Percentiles rank a stretch among this genome's conserved stretches.
Evolutionary conservation across 2,797 vertebrate species (phyloP).

Genomic region (Phoebastria nigripes): DNA sequence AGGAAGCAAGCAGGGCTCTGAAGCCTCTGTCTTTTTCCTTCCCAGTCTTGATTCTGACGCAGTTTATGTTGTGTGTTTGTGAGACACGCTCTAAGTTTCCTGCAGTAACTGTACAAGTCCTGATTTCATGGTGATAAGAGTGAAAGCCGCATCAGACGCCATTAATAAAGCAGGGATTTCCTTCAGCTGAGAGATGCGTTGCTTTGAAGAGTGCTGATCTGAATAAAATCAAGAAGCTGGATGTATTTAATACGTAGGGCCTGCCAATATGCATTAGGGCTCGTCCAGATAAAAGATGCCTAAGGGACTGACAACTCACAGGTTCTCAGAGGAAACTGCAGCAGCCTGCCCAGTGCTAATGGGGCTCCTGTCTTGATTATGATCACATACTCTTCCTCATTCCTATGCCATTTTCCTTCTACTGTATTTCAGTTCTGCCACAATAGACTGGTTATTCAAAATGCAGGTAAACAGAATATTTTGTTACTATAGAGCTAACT

Average conservation of each 20-base stretch:
- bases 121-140: neutral
- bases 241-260: slow-evolving; percentile 34
- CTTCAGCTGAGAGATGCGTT: neutral
- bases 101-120: neutral
- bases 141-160: neutral
- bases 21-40: neutral
- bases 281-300: slow-evolving; percentile 20
- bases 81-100: neutral
- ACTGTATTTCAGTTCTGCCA: neutral
- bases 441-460: neutral
- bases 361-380: neutral
- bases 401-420: neutral
- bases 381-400: neutral
- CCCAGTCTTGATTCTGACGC: neutral
- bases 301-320: slow-evolving; percentile 2
- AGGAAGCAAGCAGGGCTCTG: neutral
- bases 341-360: neutral
- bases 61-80: neutral
- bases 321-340: neutral
- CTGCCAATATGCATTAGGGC: slow-evolving; percentile 51
- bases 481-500: neutral
- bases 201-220: slow-evolving; percentile 51
- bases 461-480: neutral
- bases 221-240: slow-evolving; percentile 40
- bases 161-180: slow-evolving; percentile 29